A percentile compares a stretch with the other conserved stretches of the same genome.
These are phyloP conservation scores for Dicaeum eximium DNA, from an alignment of 2,113 vertebrate genomes.

Conservation along the genomic window DNA sequence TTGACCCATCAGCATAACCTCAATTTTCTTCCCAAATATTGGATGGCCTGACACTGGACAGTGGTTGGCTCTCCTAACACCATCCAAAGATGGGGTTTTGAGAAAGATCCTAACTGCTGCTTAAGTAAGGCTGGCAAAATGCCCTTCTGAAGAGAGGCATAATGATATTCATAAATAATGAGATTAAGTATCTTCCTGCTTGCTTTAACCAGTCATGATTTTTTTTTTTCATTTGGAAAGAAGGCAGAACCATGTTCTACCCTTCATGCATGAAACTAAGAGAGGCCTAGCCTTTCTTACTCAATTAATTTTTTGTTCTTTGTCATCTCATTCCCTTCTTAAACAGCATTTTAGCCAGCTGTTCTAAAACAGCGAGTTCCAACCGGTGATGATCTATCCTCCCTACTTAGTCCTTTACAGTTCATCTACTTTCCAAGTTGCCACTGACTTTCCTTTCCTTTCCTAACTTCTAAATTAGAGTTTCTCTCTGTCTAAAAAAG, in stretches of 20 bases:
- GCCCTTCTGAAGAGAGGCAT: neutral
- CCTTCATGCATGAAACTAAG: neutral
- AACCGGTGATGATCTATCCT: neutral
- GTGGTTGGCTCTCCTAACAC: constrained; percentile 4
- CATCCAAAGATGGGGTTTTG: neutral
- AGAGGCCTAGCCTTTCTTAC: neutral
- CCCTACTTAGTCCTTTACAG: neutral
- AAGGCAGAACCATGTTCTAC: neutral
- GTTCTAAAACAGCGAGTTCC: neutral
- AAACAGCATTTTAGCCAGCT: neutral
- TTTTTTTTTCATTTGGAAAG: constrained; percentile 38
- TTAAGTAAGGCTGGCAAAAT: constrained; percentile 35
- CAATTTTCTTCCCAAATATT: constrained; percentile 24
- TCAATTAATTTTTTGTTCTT: neutral
- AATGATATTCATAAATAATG: constrained; percentile 32
- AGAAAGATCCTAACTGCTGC: neutral
- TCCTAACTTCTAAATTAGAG: neutral
- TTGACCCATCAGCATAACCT: neutral
- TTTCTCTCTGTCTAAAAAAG: neutral
- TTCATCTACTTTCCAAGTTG: neutral
- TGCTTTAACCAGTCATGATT: constrained; percentile 3
- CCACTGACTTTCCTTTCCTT: neutral
- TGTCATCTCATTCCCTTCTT: neutral
- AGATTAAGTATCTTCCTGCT: neutral
- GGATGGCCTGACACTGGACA: neutral